Evolutionary conservation across 2,797 vertebrate species (phyloP), one percentile per base, ranked within the genome.

Genomic region (Propithecus deckenii): DNA sequence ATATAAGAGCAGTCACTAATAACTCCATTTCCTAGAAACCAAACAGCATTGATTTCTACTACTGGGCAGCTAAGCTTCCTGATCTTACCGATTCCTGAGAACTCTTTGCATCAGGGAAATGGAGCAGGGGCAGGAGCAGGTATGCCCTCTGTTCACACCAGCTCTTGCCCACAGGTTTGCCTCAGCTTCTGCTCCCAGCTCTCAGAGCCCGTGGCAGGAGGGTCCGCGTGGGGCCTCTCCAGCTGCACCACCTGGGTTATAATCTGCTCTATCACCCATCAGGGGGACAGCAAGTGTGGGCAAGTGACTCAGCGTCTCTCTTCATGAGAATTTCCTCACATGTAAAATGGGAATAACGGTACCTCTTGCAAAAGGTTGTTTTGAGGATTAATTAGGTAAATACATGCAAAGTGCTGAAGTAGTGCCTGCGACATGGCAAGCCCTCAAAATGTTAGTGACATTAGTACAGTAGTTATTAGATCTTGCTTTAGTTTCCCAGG

Each of bases 21-120:
- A 84, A 85, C 48, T 88, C 41, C 46, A 69, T 69, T 93, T 93
- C 79, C 75, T 78, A 55, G 71, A 90, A 69, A 52, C 8, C 43
- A 91, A 96, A 46, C 3, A 59, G 38, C 8, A 71, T 67, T 46
- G 52, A 67, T 71, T 93, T 57, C 55, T 95, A 7, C 28, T 46
- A 8, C n/a, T 43, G n/a, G 13, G 61, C 8, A 7, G 48, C 52
- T 92, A 35, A 63, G n/a, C 41, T 71, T 91, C 76, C 25, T 38
- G 30, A 59, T 86, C 1, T 30, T 83, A 1, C 22, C 23, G 32
- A 63, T 41, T 84, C 17, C 13, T 32, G 4, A 25, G 30, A 18
- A 65, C 14, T 88, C 15, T 30, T 50, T 74, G 83, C 32, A 0
- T 52, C 12, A 23, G 63, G 81, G 35, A 9, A 13, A 57, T 55